Evolutionary conservation across 2,113 vertebrate genomes (phyloP), one percentile per base, ranked within the genome.

Genomic region (Talpa occidentalis): DNA sequence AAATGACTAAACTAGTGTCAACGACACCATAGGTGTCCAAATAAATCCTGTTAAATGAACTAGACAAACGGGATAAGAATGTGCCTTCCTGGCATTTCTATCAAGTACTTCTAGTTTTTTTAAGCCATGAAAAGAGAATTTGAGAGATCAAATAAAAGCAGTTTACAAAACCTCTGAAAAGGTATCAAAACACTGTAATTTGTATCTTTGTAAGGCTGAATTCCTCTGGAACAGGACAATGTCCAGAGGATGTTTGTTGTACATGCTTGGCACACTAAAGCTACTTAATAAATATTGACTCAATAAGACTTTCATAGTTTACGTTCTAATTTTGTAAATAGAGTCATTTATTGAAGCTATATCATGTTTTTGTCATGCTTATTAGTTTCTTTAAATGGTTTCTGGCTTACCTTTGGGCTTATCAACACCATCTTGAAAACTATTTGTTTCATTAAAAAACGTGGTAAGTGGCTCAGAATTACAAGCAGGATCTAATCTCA

Each of bases 231-330:
- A 82, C 35, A n/a, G 15, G 66, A 52, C 74, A 93, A 80, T 11
- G 42, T 89, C 84, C 87, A 87, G 19, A 94, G 40, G 30, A 52
- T 6, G 21, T 21, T 19, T 7, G 19, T 8, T 32, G 22, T 26
- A 84, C 87, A 64, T 19, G 42, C 32, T 74, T 22, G 62, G 32
- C 40, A 82, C n/a, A 77, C 30, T 52, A 87, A 76, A 2, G 2
- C 42, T 42, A 59, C 35, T 80, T 88, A 81, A 70, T 49, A 90
- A 95, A 93, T 85, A 93, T 0, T 91, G 82, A 95, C 93, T 94
- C 24, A 73, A 1, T 2, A 74, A 60, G n/a, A 32, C 67, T 92
- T 76, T 54, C 83, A 93, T 0, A 72, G 60, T 28, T 92, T 76
- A 77, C 11, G 67, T 15, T 81, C 54, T 77, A 70, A 90, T 64